Evolutionary conservation across 2,113 vertebrate species (phyloP), one percentile per base, ranked within the genome.

Genomic region (Notothenia coriiceps): DNA sequence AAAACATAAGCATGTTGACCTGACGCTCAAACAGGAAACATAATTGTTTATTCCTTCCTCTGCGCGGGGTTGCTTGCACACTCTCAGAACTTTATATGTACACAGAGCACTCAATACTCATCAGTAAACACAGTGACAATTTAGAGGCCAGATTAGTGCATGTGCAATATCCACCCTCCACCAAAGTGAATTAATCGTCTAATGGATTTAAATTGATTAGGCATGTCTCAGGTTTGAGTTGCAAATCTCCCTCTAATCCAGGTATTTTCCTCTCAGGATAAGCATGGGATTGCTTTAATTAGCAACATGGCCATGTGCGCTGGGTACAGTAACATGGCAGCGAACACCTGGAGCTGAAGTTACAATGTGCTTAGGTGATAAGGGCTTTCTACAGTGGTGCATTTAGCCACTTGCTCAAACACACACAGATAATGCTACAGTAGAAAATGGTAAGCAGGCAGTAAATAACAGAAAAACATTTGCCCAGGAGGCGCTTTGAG

Each of bases 181-280:
- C 87, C 77, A 92, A 88, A 91, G 91, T 93, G 87, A 93, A 93
- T 93, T 91, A 92, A 94, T 92, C 91, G 90, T 88, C 75, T 92
- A 93, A 91, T 91, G 82, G 89, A 85, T 94, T 91, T 92, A 92
- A 94, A 94, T 91, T 92, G 92, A 94, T 92, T 92, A 89, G 85
- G 74, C 84, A 88, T 90, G 90, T 90, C 89, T 92, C 70, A 70
- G 87, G 87, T 91, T 93, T 92, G 87, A 92, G 83, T 89, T 90
- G 86, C 86, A 94, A 94, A 94, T 93, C 91, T 93, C 92, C 79
- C 72, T 77, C 74, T 94, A 94, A 94, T 94, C 92, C 92, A 93
- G 90, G 91, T 92, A 90, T 91, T 89, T 70, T 79, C 88, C 85
- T 88, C 77, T 82, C 83, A 88, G 93, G 89, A 91, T 93, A 88